Evolutionary conservation across 2,113 vertebrate species (phyloP), one percentile per base, ranked within the genome.

Genomic region (Melanocharis versteri): DNA sequence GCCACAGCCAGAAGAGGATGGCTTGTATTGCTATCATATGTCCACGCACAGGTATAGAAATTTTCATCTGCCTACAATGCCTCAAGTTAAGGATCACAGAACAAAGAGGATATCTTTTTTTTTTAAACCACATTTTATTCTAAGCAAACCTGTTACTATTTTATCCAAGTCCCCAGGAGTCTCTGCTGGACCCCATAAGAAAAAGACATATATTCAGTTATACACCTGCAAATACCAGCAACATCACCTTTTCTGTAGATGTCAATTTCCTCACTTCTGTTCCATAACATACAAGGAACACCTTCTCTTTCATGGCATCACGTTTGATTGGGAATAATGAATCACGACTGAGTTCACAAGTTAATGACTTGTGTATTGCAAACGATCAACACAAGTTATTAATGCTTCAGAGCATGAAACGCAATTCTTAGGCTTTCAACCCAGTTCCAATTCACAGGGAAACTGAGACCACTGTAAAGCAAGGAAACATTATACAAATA

Each of bases 31-130:
- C 99, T 99, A 97, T 99, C 99, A 1, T 99, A 99, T 9, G 99
- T 99, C 99, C 99, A 99, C 0, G 99, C 99, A 77, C 99, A 99
- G 61, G 99, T 99, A 61, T 99, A 99, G 96, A 99, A 99, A 96
- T 99, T 99, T 97, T 99, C 99, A 95, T 99, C 99, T 69, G 99
- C 99, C 99, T 99, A 95, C 31, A 66, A 27, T 22, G 68, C 28
- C 28, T 47, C 31, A 65, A 6, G 78, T 99, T 97, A 99, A 99
- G 98, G 96, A 97, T 76, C 15, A 82, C 8, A 94, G 60, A 87
- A 86, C 7, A 90, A 83, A 57, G 3, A 61, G 22, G 3, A 79
- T 2, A 24, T 22, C n/a, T 44, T 26, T 44, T 27, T 14, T 17
- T 60, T 60, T 39, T 5, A 9, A 83, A 39, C 5, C 53, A 40